phyloP scores from a whole-genome alignment of 2,888 invertebrate genomes.

The Timema podura region DNA sequence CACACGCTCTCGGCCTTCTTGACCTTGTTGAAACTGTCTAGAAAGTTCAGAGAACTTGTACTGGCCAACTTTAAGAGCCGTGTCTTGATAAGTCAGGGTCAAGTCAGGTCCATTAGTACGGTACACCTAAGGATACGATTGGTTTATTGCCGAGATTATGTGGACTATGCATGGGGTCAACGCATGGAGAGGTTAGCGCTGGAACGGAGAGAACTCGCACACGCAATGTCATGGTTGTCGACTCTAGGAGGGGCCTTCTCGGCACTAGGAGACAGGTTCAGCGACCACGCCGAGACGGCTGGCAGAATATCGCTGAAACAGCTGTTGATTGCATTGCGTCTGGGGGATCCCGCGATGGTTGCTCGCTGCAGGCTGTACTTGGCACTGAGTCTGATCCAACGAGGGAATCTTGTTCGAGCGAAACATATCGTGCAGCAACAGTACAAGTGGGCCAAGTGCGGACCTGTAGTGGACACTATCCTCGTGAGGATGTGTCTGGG shows the following conservation, averaged over 20 bases:
- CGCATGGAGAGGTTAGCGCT: conserved; percentile 49
- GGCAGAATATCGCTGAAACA: conserved; percentile 84
- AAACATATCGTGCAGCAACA: conserved; percentile 57
- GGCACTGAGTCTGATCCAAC: conserved; percentile 84
- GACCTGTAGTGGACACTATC: conserved; percentile 55
- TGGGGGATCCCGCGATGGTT: conserved; percentile 77
- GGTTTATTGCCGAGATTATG: neutral
- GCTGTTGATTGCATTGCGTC: conserved; percentile 69
- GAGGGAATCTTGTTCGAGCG: conserved; percentile 61
- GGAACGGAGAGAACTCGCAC: conserved; percentile 72
- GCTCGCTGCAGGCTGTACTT: conserved; percentile 82
- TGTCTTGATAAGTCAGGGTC: neutral
- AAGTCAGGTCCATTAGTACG: neutral
- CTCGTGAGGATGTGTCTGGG: conserved; percentile 80
- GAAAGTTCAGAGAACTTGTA: conserved; percentile 2
- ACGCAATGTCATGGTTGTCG: conserved; percentile 90
- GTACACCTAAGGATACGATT: neutral
- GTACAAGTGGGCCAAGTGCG: conserved; percentile 42
- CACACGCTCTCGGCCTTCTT: neutral
- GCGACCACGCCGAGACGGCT: conserved; percentile 77
- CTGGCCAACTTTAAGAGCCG: neutral
- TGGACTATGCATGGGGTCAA: conserved; percentile 44
- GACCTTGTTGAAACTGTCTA: neutral
- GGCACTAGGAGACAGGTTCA: conserved; percentile 84
- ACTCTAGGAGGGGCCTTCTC: conserved; percentile 96